phyloP scores from a whole-genome alignment of 2,797 vertebrate genomes.

The Gallinago solitaria region DNA sequence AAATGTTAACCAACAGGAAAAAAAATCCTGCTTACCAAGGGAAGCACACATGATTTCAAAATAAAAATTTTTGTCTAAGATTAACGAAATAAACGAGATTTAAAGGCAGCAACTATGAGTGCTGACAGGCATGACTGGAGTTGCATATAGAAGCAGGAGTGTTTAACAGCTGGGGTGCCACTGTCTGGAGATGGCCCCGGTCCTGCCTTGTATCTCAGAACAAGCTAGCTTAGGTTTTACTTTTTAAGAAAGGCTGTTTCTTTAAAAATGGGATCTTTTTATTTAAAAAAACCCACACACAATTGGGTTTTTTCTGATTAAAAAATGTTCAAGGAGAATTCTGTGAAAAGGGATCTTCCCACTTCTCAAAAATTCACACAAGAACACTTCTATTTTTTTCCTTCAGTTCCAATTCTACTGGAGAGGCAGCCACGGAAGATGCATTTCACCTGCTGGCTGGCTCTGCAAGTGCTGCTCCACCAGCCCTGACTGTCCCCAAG shows the following conservation, averaged over 20 bases:
- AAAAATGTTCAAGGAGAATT: neutral
- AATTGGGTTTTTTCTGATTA: neutral
- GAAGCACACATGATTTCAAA: neutral
- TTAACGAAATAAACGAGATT: neutral
- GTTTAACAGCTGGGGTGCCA: neutral
- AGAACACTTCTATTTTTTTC: neutral
- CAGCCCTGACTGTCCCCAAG: neutral
- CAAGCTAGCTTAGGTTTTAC: neutral
- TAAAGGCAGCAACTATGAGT: neutral
- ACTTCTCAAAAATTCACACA: neutral
- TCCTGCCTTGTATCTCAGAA: neutral
- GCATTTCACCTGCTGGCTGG: neutral
- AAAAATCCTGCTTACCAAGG: neutral
- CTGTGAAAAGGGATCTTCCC: neutral
- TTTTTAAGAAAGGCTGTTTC: neutral
- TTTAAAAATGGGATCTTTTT: rapidly evolving
- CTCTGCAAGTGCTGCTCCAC: neutral
- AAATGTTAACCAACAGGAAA: neutral
- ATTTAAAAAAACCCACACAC: rapidly evolving
- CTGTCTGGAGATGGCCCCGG: neutral
- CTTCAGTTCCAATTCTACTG: neutral
- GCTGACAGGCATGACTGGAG: neutral
- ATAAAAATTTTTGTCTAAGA: neutral
- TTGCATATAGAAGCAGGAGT: neutral
- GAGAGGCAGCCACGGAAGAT: neutral